Conservation (phyloP, 1,140 invertebrate genomes). For the Heliconius hermathena region DNA sequence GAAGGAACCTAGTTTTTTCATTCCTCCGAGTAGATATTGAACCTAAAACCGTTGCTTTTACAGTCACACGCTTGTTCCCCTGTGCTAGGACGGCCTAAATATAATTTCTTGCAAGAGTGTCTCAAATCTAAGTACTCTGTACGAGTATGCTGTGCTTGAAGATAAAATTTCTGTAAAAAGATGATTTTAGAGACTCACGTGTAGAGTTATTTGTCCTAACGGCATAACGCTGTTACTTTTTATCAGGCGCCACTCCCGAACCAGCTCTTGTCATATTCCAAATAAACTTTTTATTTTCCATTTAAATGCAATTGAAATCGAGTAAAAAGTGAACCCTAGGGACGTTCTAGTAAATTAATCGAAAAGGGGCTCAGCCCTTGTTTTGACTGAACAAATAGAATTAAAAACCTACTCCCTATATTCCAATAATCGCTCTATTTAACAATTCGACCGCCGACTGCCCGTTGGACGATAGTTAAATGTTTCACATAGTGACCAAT, state of each 20-base stretch:
- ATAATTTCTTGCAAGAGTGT: too few relatives aligned
- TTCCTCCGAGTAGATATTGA: too few relatives aligned
- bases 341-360: constrained; percentile 57
- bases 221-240: constrained; percentile 17
- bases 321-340: constrained; percentile 50
- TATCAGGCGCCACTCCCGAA: constrained; percentile 16
- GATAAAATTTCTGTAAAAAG: neutral
- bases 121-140: too few relatives aligned
- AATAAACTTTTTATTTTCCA: constrained; percentile 44
- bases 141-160: too few relatives aligned
- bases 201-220: neutral
- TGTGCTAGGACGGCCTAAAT: too few relatives aligned
- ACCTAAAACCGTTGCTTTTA: too few relatives aligned
- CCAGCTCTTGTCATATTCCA: constrained; percentile 30
- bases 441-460: constrained; percentile 52
- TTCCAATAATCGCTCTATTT: constrained; percentile 62
- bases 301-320: constrained; percentile 51
- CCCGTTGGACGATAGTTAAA: constrained; percentile 40
- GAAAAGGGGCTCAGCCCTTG: constrained; percentile 57
- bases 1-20: too few relatives aligned
- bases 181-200: neutral
- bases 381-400: constrained; percentile 63
- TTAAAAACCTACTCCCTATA: constrained; percentile 61
- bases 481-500: constrained; percentile 14
- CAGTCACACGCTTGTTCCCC: too few relatives aligned